Base-by-base conservation (phyloP, 64 coral and sea anemone species). In the Cladopsammia gracilis region DNA sequence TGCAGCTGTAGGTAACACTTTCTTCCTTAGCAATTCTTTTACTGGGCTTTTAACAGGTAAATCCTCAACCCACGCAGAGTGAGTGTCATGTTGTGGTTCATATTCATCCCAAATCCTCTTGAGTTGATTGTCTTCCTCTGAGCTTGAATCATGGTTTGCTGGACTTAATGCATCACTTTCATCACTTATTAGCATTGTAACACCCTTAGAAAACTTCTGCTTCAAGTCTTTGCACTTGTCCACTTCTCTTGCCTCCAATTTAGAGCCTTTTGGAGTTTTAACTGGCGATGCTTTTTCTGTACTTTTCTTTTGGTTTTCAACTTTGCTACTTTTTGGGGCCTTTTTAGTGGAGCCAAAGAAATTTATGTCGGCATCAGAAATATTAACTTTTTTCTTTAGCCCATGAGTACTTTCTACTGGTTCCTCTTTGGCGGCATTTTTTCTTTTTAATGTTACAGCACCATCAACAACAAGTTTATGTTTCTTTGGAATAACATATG, bases 51-150 rank as follows among this genome's bases (percentile, higher is more conserved):
- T 75, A 7, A 75, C 72, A 1, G 62, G 19, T 84, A 43, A 64
- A 23, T 84, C 44, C 16, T 84, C 20, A 23, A 24, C 43, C 16
- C 48, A 8, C 0, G 5, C 9, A 84, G 0, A 22, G 60, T n/a
- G n/a, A n/a, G n/a, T n/a, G 60, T 84, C 43, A 49, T 22, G n/a
- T 50, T 84, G 26, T 14, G 80, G 80, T 50, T 84, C 62, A 51
- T 65, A 84, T 24, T 84, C 62, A 84, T 84, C 44, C 80, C 80
- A 84, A 67, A 84, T 84, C 61, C 62, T 49, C 19, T 67, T 84
- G 13, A 84, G 80, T 10, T 48, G 62, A 68, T n/a, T 51, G 3
- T 84, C 44, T 51, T 84, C 80, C 1, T 84, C 80, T 15, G 60
- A 15, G 19, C 43, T 84, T 46, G 46, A 50, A 47, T 67, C 43